Base-by-base conservation (phyloP, 2,888 invertebrate species). In the Lasioglossum marginatum region DNA sequence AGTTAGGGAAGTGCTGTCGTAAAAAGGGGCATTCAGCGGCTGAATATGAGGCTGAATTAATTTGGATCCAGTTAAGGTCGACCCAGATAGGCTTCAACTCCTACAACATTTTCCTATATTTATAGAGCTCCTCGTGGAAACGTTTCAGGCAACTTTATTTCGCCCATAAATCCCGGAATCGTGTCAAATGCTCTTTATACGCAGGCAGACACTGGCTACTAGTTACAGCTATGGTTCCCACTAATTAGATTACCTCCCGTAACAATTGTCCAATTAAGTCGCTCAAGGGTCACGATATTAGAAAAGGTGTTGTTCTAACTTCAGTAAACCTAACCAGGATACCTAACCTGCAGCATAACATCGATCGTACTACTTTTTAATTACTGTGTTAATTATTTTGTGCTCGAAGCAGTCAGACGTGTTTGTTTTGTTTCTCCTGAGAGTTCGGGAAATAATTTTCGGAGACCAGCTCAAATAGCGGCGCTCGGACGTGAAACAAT, bases 21-120 rank as follows among this genome's bases (percentile, higher is more conserved):
- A 74, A 76, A 81, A 76, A 71, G 34, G 31, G 70, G 75, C 70
- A 76, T 76, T 76, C 40, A 23, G 37, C 31, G 70, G n/a, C 66
- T 40, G 68, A 75, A 80, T 57, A 77, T 43, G 52, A 57, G 75
- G 79, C 52, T 60, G 76, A 81, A 76, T 81, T 81, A 81, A 81
- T 81, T 81, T 70, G 43, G 57, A 71, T n/a, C 70, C 34, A 45
- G 57, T 70, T 81, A 76, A 74, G 52, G 43, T 68, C 43, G 70
- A 60, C 34, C 57, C 43, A 57, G 68, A 57, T 52, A 68, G 40
- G 43, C 37, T 27, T 48, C 27, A 66, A 48, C 66, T 76, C 31
- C 63, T 63, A 48, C 66, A 63, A 77, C 45, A 77, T 77, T 66
- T 48, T 31, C 66, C 34, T 66, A 66, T 77, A 66, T 66, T 77